Evolutionary conservation across 1,140 invertebrate genomes (phyloP), one percentile per base, ranked within the genome.

Genomic region (Zaprionus ghesquierei): DNA sequence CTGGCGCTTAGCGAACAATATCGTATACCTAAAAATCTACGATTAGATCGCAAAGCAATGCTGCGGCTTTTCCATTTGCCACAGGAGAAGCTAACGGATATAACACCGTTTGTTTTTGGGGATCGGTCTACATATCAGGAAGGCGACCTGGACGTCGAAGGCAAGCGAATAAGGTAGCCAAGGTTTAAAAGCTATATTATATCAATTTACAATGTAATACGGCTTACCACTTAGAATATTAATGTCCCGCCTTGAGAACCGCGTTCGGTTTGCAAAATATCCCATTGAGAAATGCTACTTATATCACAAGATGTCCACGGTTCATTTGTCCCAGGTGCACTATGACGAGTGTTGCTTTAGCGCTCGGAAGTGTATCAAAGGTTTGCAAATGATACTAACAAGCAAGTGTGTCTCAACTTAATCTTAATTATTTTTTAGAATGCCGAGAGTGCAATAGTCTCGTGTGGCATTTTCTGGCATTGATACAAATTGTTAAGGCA

Each of bases 211-310:
- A 1, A n/a, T 38, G 13, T 1, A 2, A 15, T 4, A 2, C n/a
- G n/a, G n/a, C n/a, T n/a, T n/a, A n/a, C n/a, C n/a, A n/a, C 20
- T 49, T 0, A n/a, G 2, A 50, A 44, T n/a, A 74, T 0, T 41
- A 6, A 44, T 56, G 1, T 20, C 69, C 0, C 76, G 80, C 2
- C 44, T 92, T 9, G 90, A 92, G 18, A 74, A 59, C 12, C 79
- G 90, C 0, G 73, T 91, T 60, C 29, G 60, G 1, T 92, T 89
- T 73, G 75, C 90, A 3, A 81, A 80, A 49, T 91, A 82, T 53
- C 63, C 82, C 0, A 91, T 92, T 6, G 90, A 92, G 8, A 91
- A 89, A 20, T 91, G 82, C 10, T 92, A 92, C 56, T 20, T 92
- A 0, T 22, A 71, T 13, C 77, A 91, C n/a, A 75, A 90, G 53